Percentiles rank a stretch among this genome's conserved stretches.
These are phyloP conservation scores for Chrysomela aeneicollis DNA, from an alignment of 2,888 invertebrate genomes.

Conservation along the genomic window DNA sequence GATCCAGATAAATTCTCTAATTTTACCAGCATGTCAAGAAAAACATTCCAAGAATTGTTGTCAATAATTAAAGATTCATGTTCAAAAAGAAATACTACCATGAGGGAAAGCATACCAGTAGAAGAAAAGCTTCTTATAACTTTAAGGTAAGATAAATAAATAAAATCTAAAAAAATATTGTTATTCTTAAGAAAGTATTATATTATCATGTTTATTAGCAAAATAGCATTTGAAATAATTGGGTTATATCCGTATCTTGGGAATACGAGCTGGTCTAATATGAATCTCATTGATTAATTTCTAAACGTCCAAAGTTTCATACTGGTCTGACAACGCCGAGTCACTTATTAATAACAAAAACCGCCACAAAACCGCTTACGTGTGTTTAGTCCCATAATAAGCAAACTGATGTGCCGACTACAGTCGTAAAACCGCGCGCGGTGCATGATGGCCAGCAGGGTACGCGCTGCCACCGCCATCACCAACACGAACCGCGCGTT, in stretches of 20 bases:
- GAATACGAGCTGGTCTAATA: conserved; percentile 30
- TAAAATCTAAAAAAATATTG: conserved; percentile 20
- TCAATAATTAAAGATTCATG: conserved; percentile 29
- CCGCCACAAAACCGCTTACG: conserved; percentile 20
- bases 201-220: conserved; percentile 21
- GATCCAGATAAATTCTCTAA: conserved; percentile 28
- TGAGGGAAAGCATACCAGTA: conserved; percentile 29
- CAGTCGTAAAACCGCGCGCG: too few relatives aligned
- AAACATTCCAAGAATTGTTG: conserved; percentile 26
- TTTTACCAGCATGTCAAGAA: conserved; percentile 30
- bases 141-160: conserved; percentile 24
- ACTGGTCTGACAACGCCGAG: too few relatives aligned
- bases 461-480: conserved; percentile 16
- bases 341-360: conserved; percentile 25
- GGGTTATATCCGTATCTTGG: conserved; percentile 27
- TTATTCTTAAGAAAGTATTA: conserved; percentile 23
- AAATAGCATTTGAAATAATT: conserved; percentile 25
- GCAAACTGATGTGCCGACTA: conserved; percentile 26
- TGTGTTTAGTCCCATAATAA: conserved; percentile 24
- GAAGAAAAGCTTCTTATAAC: conserved; percentile 33
- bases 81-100: conserved; percentile 29
- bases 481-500: conserved; percentile 19
- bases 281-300: too few relatives aligned
- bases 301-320: too few relatives aligned
- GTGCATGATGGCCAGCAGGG: conserved; percentile 17